Base-by-base conservation (phyloP, 2,797 vertebrate genomes). In the Takifugu ocellatus region DNA sequence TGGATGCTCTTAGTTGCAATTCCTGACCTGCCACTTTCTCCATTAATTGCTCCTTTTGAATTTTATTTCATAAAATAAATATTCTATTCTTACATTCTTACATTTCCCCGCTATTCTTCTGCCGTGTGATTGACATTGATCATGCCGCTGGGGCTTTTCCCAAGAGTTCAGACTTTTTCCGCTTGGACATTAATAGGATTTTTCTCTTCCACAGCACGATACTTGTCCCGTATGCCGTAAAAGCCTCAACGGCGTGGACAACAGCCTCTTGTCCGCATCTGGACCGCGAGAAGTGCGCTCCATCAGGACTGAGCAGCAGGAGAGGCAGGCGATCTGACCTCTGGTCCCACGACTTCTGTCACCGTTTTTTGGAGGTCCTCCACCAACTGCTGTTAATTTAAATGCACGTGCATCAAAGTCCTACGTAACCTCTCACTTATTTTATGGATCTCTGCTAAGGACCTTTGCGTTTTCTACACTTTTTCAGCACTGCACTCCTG, bases 191-290 rank as follows among this genome's bases (percentile, higher is more conserved):
- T 17, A 48, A 56, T 26, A 11, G 0, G 7, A 46, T 21, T 12
- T 51, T 51, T 57, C 25, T 70, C 47, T 46, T 29, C 42, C 39
- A 49, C 86, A 97, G 96, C 95, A 97, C 0, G 95, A 97, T 54
- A 96, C 94, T 0, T 97, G 95, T 81, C 96, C 95, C 0, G 94
- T 97, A 45, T 98, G 95, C 83, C 91, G 95, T 63, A 96, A 96
- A 88, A 94, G 94, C 77, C 87, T 96, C 0, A 91, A 91, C 1
- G 94, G 93, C 1, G 90, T 95, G n/a, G 93, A 94, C 77, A 91
- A 91, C 53, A 91, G 87, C 58, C 86, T 91, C 68, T 87, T 84
- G 9, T 73, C 79, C 2, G 73, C 81, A 1, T 83, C 87, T 0
- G 82, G 64, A 43, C 67, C 90, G 1, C 84, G 84, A 11, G 89